A percentile compares a stretch with the other conserved stretches of the same genome.
Evolutionary conservation across 2,797 vertebrate species (phyloP).

Genomic region (Sebastes wilsoni): DNA sequence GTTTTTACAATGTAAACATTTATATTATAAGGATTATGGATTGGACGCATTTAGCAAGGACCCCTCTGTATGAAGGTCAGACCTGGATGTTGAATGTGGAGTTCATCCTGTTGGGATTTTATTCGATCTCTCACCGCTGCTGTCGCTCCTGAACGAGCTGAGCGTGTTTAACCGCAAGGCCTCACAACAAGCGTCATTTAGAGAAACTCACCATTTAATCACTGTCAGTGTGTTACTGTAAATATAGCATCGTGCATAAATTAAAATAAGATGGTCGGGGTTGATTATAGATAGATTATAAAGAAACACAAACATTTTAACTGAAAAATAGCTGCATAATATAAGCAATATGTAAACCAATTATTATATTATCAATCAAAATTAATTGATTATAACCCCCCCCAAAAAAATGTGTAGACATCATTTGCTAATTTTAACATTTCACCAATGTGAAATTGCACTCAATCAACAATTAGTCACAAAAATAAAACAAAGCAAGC

Average conservation of each 20-base stretch:
- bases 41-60: background rate
- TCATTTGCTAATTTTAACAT: background rate
- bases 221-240: background rate
- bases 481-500: background rate
- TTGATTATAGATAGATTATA: background rate
- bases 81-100: background rate
- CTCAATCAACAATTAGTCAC: background rate
- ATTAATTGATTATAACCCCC: background rate
- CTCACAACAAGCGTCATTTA: background rate
- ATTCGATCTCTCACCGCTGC: background rate
- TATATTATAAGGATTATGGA: background rate
- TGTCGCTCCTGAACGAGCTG: background rate
- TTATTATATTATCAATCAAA: background rate
- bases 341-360: background rate
- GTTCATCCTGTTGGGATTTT: slow-evolving; percentile 11
- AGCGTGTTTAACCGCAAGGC: background rate
- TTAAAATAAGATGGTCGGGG: background rate
- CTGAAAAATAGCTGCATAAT: background rate
- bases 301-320: background rate
- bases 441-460: background rate
- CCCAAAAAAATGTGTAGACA: background rate
- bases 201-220: background rate
- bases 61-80: background rate
- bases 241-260: background rate
- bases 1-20: background rate